phyloP scores from a whole-genome alignment of 2,888 invertebrate species.

The Scotopteryx bipunctaria region DNA sequence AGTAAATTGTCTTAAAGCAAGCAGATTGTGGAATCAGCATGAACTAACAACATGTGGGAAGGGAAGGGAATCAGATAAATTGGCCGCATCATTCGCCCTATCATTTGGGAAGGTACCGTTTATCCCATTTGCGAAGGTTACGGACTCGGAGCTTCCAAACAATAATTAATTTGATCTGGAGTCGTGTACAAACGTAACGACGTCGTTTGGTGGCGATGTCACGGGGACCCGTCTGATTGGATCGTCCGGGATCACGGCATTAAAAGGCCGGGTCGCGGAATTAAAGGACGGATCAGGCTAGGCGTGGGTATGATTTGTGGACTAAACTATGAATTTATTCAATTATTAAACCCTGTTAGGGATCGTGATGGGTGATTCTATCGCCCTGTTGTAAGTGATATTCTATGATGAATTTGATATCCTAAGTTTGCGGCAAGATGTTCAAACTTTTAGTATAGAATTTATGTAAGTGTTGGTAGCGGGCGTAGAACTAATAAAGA shows the following conservation, averaged over 20 bases:
- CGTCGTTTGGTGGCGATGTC: conserved; percentile 39
- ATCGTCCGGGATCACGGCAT: conserved; percentile 39
- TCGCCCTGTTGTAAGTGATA: conserved; percentile 4
- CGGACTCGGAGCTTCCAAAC: conserved; percentile 43
- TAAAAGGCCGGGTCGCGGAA: conserved; percentile 25
- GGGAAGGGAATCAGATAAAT: conserved; percentile 42
- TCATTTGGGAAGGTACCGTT: conserved; percentile 44
- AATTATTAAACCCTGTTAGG: conserved; percentile 27
- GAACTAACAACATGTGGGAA: conserved; percentile 23
- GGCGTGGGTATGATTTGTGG: conserved; percentile 29
- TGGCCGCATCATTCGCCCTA: conserved; percentile 41
- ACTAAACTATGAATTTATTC: conserved; percentile 39
- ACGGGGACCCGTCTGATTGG: conserved; percentile 47
- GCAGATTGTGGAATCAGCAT: conserved; percentile 22
- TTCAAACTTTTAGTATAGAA: background rate
- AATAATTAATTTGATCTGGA: conserved; percentile 61
- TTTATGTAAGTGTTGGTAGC: background rate
- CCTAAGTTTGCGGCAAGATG: conserved; percentile 4
- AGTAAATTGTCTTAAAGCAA: conserved; percentile 5
- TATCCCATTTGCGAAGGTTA: conserved; percentile 43
- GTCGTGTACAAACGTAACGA: conserved; percentile 41
- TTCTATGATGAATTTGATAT: conserved; percentile 13
- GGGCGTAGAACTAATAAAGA: too few species aligned
- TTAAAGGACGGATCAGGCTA: conserved; percentile 34
- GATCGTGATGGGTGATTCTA: background rate